Evolutionary conservation across 2,888 invertebrate genomes (phyloP), one percentile per base, ranked within the genome.

Genomic region (Hemithea aestivaria): DNA sequence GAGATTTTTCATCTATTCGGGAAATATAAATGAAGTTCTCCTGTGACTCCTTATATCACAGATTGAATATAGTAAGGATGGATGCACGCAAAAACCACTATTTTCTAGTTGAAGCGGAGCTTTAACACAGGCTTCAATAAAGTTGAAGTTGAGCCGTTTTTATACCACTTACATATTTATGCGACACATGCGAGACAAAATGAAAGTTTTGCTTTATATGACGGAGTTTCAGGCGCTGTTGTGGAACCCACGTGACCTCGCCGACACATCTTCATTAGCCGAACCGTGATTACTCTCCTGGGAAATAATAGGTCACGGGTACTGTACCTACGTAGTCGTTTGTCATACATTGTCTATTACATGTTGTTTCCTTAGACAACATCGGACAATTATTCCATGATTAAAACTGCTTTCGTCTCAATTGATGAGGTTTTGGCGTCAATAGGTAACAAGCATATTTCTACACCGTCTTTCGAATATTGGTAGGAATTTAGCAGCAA

Each of bases 211-310:
- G 53, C 51, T 53, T 52, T 52, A 36, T 48, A 51, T 53, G 55
- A 56, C 50, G 56, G 51, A 41, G 44, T 45, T 40, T 30, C 33
- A 39, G 39, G 33, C 24, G 7, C 28, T 25, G 40, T 36, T 43
- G 40, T 27, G 44, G 61, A 64, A 68, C 64, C 66, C 54, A 43
- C 37, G 59, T 56, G 64, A 64, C 70, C 66, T 61, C 60, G 56
- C 58, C 73, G 56, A 77, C 76, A 74, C 69, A 73, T 77, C 77
- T 77, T 78, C 77, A 77, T 78, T 77, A 77, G 63, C 57, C 36
- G 56, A 51, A 53, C 62, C 60, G 58, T 74, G 70, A 76, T 76
- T 69, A 61, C 60, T 55, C 77, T 55, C 74, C 20, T 29, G 75
- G 73, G 77, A 74, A 72, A 70, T 71, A 66, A 66, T 59, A 65